A percentile compares a stretch with the other conserved stretches of the same genome.
Conservation (phyloP, 2,113 vertebrate genomes). For the Protobothrops flavoviridis region DNA sequence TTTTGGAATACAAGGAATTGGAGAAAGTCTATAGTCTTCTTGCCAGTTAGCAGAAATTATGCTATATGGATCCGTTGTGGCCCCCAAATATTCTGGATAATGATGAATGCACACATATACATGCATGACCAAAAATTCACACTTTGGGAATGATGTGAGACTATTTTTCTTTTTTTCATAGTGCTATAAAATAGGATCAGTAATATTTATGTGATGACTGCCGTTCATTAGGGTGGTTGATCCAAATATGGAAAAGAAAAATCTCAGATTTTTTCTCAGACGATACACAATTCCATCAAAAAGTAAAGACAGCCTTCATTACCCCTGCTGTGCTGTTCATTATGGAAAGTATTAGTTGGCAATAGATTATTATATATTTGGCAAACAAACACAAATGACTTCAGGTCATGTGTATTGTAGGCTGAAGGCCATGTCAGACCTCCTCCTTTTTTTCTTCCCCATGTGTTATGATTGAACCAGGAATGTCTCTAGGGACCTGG, state of each 20-base stretch:
- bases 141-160: constrained; percentile 17
- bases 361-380: background rate
- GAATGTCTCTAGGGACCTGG: background rate
- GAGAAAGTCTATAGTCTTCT: constrained; percentile 16
- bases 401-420: background rate
- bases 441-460: background rate
- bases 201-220: background rate
- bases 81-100: constrained; percentile 39
- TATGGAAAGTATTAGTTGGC: background rate
- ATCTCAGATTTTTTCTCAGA: background rate
- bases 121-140: background rate
- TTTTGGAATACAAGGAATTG: constrained; percentile 41
- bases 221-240: background rate
- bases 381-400: background rate
- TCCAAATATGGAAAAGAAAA: background rate
- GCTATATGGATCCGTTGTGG: constrained; percentile 27
- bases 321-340: background rate
- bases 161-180: background rate
- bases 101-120: background rate
- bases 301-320: background rate
- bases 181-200: background rate
- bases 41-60: constrained; percentile 35
- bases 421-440: background rate
- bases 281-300: accelerated
- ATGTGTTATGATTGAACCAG: background rate